Conservation (phyloP, 2,113 vertebrate genomes). For the Bothrops jararaca region DNA sequence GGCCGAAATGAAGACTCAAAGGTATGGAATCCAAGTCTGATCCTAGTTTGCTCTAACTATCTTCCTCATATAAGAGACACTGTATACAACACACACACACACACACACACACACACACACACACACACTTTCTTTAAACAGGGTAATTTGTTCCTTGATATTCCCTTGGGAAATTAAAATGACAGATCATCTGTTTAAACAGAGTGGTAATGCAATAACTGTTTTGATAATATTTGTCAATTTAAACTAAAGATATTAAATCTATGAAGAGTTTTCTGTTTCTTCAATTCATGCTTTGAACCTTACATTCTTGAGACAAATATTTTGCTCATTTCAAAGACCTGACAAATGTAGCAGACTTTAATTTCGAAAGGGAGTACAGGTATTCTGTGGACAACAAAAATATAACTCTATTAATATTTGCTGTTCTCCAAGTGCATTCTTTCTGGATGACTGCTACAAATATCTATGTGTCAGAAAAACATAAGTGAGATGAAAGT, state of each 20-base stretch:
- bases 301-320: neutral
- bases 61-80: neutral
- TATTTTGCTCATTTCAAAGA: neutral
- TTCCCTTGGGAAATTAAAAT: neutral
- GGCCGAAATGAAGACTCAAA: neutral
- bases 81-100: neutral
- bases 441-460: slow-evolving; percentile 4
- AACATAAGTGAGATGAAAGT: slow-evolving; percentile 1
- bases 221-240: neutral
- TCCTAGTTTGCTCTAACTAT: neutral
- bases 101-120: too few relatives aligned
- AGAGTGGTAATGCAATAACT: neutral
- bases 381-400: neutral
- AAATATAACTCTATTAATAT: slow-evolving; percentile 30
- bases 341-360: neutral
- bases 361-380: neutral
- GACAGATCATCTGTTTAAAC: neutral
- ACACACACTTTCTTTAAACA: neutral
- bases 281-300: neutral
- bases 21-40: neutral
- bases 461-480: slow-evolving; percentile 1
- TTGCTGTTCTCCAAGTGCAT: slow-evolving; percentile 26
- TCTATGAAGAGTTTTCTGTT: neutral
- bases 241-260: neutral
- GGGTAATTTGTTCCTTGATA: neutral